phyloP scores from a whole-genome alignment of 2,797 vertebrate species.

The Naso thynnoides region DNA sequence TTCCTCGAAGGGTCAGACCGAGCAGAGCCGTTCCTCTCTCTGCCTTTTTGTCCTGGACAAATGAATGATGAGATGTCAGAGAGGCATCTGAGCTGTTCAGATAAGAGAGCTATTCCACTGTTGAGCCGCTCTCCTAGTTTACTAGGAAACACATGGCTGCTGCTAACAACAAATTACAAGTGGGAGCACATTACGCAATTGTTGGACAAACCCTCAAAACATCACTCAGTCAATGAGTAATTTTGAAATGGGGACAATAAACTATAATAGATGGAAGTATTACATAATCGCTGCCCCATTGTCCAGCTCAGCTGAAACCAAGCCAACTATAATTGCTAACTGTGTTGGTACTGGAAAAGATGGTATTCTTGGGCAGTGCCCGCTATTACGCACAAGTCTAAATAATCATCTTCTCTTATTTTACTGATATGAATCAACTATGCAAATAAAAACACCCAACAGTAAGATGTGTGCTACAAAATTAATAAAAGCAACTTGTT shows the following conservation, averaged over 20 bases:
- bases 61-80: slow-evolving; percentile 77
- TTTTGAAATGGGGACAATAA: slow-evolving; percentile 55
- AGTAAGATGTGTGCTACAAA: not conserved
- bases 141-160: slow-evolving; percentile 39
- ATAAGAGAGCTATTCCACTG: slow-evolving; percentile 68
- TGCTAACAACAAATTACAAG: slow-evolving; percentile 56
- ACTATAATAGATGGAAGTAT: slow-evolving; percentile 40
- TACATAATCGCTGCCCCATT: slow-evolving; percentile 46
- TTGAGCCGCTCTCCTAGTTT: slow-evolving; percentile 37
- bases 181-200: slow-evolving; percentile 57
- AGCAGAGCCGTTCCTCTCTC: slow-evolving; percentile 89
- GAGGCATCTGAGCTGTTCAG: slow-evolving; percentile 69
- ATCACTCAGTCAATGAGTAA: slow-evolving; percentile 53
- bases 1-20: slow-evolving; percentile 92
- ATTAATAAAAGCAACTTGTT: not conserved
- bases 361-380: not conserved
- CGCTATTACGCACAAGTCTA: not conserved
- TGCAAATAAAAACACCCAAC: not conserved
- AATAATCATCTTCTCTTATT: not conserved
- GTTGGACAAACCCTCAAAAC: slow-evolving; percentile 49
- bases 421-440: not conserved
- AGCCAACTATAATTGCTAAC: slow-evolving; percentile 5
- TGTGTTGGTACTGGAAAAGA: slow-evolving; percentile 11
- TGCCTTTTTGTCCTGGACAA: slow-evolving; percentile 91
- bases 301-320: slow-evolving; percentile 36